These are phyloP conservation scores for Zygogramma bicolorata DNA, from an alignment of 2,888 invertebrate genomes.

Conservation along the genomic window DNA sequence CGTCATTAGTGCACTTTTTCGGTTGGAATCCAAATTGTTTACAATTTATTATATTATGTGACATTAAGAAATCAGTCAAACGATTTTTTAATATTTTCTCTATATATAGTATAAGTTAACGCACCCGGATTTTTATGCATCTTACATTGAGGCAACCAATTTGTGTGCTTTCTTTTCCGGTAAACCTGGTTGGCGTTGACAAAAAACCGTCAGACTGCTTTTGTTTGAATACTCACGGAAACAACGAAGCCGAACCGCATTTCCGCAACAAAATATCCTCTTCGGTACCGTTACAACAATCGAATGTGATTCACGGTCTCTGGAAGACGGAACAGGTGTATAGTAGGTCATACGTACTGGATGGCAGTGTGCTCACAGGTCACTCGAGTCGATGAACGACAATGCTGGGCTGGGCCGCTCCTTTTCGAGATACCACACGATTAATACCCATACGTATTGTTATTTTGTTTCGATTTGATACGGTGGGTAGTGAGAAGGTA, in stretches of 20 bases:
- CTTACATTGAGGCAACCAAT: no score
- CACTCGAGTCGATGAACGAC: slow-evolving; percentile 33
- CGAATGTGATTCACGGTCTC: slow-evolving; percentile 28
- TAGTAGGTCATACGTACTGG: slow-evolving; percentile 27
- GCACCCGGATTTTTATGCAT: no score
- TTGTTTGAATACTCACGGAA: background rate
- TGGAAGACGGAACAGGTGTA: slow-evolving; percentile 25
- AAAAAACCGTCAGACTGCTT: background rate
- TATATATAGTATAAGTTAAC: no score
- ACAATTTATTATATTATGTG: no score
- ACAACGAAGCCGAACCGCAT: background rate
- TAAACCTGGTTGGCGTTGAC: no score
- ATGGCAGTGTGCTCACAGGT: slow-evolving; percentile 9
- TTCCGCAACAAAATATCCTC: slow-evolving; percentile 20
- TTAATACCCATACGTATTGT: slow-evolving; percentile 10
- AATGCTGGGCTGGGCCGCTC: slow-evolving; percentile 28
- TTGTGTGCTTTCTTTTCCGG: no score
- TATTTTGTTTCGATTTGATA: slow-evolving; percentile 22
- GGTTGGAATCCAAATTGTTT: no score
- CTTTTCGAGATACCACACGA: slow-evolving; percentile 31
- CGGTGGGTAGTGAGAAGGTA: slow-evolving; percentile 16
- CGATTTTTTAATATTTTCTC: no score
- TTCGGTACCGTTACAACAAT: slow-evolving; percentile 26
- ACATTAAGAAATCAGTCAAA: no score
- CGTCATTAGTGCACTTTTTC: no score